Evolutionary conservation across 2,113 vertebrate species (phyloP).

Genomic region (Martes martes): DNA sequence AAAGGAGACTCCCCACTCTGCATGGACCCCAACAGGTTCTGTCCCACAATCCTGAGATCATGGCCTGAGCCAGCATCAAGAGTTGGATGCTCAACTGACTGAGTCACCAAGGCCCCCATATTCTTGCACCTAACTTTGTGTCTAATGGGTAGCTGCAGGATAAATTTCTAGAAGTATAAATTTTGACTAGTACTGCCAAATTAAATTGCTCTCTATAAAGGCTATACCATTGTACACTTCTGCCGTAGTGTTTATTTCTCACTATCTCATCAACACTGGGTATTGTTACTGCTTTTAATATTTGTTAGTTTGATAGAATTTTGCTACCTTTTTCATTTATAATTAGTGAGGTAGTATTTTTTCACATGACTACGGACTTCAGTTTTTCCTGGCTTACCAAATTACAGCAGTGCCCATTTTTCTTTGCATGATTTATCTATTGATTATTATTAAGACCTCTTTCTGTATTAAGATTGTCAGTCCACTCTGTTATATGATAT

Average conservation of each 20-base stretch:
- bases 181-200: background rate
- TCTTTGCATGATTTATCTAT: background rate
- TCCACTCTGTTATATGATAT: background rate
- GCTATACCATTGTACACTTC: background rate
- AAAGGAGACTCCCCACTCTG: background rate
- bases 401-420: background rate
- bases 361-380: background rate
- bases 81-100: background rate
- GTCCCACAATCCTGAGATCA: background rate
- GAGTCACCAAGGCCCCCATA: background rate
- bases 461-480: constrained; percentile 9
- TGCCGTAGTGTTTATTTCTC: background rate
- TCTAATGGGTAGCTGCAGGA: background rate
- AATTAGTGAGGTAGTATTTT: background rate
- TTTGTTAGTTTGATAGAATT: constrained; percentile 22
- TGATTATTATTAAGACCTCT: background rate
- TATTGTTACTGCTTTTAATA: background rate
- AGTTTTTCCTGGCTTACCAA: background rate
- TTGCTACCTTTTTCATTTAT: background rate
- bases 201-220: constrained; percentile 8
- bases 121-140: background rate
- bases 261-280: background rate
- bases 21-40: background rate
- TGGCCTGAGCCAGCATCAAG: background rate
- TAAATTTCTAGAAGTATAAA: constrained; percentile 5